Conservation (phyloP, 2,113 vertebrate species). For the Holacanthus passer region DNA sequence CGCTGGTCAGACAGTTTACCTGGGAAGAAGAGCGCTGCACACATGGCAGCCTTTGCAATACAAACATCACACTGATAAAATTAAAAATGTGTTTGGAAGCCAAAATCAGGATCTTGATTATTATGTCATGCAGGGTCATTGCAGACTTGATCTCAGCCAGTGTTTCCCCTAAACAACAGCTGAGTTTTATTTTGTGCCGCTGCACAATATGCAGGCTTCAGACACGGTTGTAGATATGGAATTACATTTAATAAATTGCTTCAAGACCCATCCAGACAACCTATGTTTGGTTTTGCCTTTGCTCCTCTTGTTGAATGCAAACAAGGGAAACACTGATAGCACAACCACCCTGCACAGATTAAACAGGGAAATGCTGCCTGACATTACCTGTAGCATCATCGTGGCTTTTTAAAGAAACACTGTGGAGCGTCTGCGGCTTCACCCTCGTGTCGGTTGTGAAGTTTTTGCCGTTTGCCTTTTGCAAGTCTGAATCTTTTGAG, state of each 20-base stretch:
- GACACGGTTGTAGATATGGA: too few species aligned
- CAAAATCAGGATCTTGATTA: background rate
- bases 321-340: too few species aligned
- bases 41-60: background rate
- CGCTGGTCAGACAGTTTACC: background rate
- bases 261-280: too few species aligned
- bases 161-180: too few species aligned
- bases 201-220: too few species aligned
- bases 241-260: too few species aligned
- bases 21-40: background rate
- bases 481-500: constrained; percentile 16
- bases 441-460: background rate
- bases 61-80: background rate
- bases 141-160: background rate
- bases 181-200: too few species aligned
- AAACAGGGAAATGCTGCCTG: background rate
- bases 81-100: background rate
- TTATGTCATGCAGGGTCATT: background rate
- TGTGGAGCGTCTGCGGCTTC: background rate
- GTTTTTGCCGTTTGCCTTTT: background rate
- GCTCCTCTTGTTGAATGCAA: too few species aligned
- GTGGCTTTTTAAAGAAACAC: background rate
- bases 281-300: too few species aligned
- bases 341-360: background rate
- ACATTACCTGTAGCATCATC: background rate